phyloP scores from a whole-genome alignment of 2,797 vertebrate species.

The Sebastes minor region DNA sequence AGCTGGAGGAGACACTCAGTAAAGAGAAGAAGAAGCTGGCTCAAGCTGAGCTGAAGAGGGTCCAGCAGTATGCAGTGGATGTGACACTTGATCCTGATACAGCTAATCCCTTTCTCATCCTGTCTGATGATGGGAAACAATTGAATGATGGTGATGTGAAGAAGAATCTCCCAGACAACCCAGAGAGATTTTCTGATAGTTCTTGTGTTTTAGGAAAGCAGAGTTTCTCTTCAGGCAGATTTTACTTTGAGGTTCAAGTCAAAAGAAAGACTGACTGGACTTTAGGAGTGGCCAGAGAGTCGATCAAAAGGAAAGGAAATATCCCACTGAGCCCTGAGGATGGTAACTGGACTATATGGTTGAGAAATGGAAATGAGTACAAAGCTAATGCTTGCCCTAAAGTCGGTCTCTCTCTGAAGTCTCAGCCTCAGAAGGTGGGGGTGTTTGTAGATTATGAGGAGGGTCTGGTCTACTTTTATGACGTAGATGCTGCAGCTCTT shows the following conservation, averaged over 20 bases:
- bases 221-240: not conserved
- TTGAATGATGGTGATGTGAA: no score
- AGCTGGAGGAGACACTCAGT: not conserved
- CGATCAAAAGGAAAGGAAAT: no score
- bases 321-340: no score
- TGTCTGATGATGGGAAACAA: no score
- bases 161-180: no score
- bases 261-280: not conserved
- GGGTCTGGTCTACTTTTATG: not conserved
- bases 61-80: not conserved
- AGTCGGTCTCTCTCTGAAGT: no score
- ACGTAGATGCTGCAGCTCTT: no score
- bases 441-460: not conserved
- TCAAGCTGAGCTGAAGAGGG: not conserved
- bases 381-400: no score
- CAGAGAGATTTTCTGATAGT: no score
- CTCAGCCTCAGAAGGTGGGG: not conserved
- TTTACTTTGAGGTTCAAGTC: constrained; percentile 5
- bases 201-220: not conserved
- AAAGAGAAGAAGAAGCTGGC: not conserved
- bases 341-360: not conserved
- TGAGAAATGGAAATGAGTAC: constrained; percentile 6
- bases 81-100: not conserved
- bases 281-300: not conserved
- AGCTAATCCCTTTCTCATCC: not conserved